Conservation (phyloP, 2,113 vertebrate genomes). For the Proterorhinus semilunaris region DNA sequence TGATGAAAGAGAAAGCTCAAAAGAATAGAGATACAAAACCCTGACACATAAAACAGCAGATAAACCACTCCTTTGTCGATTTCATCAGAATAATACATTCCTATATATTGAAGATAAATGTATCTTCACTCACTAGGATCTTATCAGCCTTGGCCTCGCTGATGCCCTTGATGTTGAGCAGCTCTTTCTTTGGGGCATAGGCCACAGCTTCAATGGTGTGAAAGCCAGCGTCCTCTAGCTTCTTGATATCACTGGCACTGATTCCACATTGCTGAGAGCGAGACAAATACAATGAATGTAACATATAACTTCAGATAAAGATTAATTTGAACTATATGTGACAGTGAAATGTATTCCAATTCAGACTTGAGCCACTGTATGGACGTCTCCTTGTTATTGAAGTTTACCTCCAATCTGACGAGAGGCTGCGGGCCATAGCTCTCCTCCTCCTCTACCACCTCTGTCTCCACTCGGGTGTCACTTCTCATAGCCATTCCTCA, state of each 20-base stretch:
- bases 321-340: too few relatives aligned
- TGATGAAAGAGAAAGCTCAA: slow-evolving; percentile 38
- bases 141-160: slow-evolving; percentile 98
- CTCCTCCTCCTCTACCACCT: slow-evolving; percentile 88
- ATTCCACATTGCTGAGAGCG: slow-evolving; percentile 88
- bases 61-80: too few relatives aligned
- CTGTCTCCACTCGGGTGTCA: slow-evolving; percentile 74
- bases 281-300: neutral
- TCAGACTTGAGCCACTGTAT: neutral
- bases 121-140: slow-evolving; percentile 81
- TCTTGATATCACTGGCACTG: slow-evolving; percentile 92
- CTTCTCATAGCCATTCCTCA: slow-evolving; percentile 86
- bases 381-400: neutral
- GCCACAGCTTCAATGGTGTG: slow-evolving; percentile 96
- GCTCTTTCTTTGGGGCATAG: slow-evolving; percentile 95
- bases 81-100: neutral
- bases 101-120: neutral
- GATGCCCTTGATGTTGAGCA: slow-evolving; percentile 96
- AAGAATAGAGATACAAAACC: neutral
- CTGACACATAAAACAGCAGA: neutral
- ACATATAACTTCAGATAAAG: too few relatives aligned
- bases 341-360: neutral
- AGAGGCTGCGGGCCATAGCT: slow-evolving; percentile 91
- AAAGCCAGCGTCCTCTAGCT: slow-evolving; percentile 94
- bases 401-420: slow-evolving; percentile 84